These are phyloP conservation scores for Eulemur mongoz DNA, from an alignment of 2,797 vertebrate genomes.

Conservation along the genomic window DNA sequence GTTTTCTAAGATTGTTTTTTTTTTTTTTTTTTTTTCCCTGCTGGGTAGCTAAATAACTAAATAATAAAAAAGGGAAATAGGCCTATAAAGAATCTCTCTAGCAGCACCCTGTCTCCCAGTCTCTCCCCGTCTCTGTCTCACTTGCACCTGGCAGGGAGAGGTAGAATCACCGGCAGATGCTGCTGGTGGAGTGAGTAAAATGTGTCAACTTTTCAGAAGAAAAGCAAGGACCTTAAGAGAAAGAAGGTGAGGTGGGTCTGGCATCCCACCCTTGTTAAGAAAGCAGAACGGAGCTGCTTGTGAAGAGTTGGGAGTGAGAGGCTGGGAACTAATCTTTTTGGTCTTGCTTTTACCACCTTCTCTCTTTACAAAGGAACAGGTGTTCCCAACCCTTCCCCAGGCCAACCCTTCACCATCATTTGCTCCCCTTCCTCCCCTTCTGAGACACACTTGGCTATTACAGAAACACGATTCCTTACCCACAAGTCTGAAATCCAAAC, in stretches of 20 bases:
- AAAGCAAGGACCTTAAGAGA: not conserved
- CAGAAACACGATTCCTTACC: not conserved
- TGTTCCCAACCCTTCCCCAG: not conserved
- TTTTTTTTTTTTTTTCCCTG: rapidly evolving
- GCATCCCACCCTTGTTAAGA: not conserved
- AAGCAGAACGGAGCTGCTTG: not conserved
- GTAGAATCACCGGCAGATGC: not conserved
- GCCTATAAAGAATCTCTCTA: not conserved
- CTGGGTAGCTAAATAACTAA: not conserved
- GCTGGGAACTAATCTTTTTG: not conserved
- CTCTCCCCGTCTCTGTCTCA: not conserved
- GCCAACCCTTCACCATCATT: no score
- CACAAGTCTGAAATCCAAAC: not conserved
- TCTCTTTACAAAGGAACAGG: not conserved
- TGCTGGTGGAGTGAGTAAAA: not conserved
- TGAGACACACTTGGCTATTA: not conserved
- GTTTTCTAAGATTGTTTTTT: not conserved
- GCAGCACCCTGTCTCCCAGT: not conserved
- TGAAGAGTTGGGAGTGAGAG: not conserved
- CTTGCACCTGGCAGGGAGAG: not conserved
- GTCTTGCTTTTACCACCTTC: not conserved
- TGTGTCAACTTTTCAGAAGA: not conserved
- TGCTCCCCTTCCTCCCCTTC: not conserved
- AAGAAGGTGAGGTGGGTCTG: not conserved
- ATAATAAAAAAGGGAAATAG: not conserved